Percentiles rank a stretch among this genome's conserved stretches.
Conservation (phyloP, 2,888 invertebrate species). For the Sinotaia quadrata region DNA sequence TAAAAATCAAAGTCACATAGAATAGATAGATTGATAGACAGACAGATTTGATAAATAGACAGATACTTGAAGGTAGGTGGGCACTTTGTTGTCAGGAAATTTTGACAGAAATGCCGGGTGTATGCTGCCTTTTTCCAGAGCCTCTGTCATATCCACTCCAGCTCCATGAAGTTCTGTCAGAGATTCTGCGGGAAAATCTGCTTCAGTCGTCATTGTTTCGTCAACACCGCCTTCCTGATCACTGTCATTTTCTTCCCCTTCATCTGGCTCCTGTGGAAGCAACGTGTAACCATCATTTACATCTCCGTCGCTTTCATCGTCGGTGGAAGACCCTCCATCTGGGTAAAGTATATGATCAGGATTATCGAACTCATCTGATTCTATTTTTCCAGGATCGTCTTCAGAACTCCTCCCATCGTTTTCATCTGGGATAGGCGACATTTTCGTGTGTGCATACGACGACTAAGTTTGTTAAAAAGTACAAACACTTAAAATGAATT, state of each 20-base stretch:
- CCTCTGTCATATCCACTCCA: conserved; percentile 2
- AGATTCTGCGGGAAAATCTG: not conserved
- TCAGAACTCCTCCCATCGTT: conserved; percentile 7
- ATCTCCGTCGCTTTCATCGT: conserved; percentile 40
- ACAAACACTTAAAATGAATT: too few species aligned
- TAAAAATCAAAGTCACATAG: too few species aligned
- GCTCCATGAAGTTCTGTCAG: conserved; percentile 10
- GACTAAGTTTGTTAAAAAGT: too few species aligned
- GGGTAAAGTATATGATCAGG: conserved; percentile 10
- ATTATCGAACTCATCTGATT: conserved; percentile 14
- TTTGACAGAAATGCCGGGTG: conserved; percentile 33
- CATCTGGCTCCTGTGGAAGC: conserved; percentile 42
- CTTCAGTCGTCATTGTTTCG: not conserved
- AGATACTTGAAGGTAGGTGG: conserved; percentile 42
- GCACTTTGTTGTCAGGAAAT: conserved; percentile 38
- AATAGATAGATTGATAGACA: too few species aligned
- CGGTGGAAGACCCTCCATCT: conserved; percentile 8
- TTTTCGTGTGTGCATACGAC: too few species aligned
- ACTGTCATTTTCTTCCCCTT: conserved; percentile 24
- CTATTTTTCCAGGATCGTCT: not conserved
- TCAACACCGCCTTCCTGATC: conserved; percentile 26
- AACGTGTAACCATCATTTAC: conserved; percentile 44
- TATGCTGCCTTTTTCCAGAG: conserved; percentile 16
- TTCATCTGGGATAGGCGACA: conserved; percentile 24
- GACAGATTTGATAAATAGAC: not conserved